Percentiles rank a stretch among this genome's conserved stretches.
Conservation (phyloP, 35 echinoderm and acorn worm genomes). For the Apostichopus californicus region DNA sequence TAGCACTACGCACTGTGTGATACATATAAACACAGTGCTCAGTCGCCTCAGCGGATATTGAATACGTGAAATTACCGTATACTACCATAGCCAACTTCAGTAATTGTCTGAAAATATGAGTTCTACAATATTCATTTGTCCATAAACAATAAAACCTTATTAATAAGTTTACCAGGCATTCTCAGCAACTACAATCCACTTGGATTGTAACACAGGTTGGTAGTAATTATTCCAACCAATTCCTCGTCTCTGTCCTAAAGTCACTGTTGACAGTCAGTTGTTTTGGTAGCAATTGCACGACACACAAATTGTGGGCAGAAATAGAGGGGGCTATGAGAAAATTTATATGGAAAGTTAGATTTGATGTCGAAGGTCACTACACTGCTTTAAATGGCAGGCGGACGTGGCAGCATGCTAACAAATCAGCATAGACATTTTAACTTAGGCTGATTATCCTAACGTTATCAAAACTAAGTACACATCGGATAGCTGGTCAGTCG, state of each 20-base stretch:
- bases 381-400: conserved; percentile 37
- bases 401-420: conserved; percentile 55
- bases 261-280: too few species aligned
- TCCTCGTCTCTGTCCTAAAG: too few species aligned
- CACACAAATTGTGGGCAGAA: neutral
- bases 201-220: too few species aligned
- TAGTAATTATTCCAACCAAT: too few species aligned
- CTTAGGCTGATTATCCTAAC: conserved; percentile 16
- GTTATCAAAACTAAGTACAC: neutral
- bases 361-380: neutral
- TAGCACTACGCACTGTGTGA: too few species aligned
- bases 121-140: neutral
- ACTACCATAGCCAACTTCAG: too few species aligned
- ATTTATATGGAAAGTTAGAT: neutral
- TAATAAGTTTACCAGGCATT: neutral
- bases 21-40: too few species aligned
- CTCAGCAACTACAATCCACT: neutral
- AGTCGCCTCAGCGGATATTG: too few species aligned
- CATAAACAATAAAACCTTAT: neutral
- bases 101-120: too few species aligned
- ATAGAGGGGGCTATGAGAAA: conserved; percentile 8
- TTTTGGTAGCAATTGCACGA: conserved; percentile 21
- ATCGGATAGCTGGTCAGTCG: neutral
- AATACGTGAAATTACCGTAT: too few species aligned
- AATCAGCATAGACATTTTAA: neutral